A percentile compares a stretch with the other conserved stretches of the same genome.
phyloP scores from a whole-genome alignment of 1,140 invertebrate genomes.

The Drosophila carrolli region DNA sequence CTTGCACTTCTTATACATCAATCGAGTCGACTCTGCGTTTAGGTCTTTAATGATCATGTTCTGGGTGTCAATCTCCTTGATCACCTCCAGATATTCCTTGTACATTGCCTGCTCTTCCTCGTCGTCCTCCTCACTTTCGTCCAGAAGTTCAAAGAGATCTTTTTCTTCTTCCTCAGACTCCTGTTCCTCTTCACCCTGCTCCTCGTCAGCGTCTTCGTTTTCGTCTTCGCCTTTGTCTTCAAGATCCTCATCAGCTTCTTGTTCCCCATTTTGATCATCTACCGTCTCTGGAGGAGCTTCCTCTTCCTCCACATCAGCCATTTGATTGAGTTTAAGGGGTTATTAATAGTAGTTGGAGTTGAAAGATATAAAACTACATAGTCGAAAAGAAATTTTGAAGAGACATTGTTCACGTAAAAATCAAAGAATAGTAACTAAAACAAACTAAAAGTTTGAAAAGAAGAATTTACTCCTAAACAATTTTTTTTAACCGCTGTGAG shows the following conservation, averaged over 20 bases:
- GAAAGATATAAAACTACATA: neutral
- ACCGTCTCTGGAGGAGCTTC: neutral
- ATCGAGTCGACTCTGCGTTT: neutral
- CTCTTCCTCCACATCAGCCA: slow-evolving; percentile 18
- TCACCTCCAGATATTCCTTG: slow-evolving; percentile 51
- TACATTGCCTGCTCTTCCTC: slow-evolving; percentile 50
- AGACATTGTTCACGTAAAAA: neutral
- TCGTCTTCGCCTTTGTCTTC: neutral
- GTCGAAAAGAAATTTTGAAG: neutral
- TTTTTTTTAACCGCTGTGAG: neutral
- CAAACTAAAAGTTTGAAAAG: no score
- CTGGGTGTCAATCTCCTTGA: slow-evolving; percentile 55
- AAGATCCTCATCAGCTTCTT: neutral
- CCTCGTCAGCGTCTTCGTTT: neutral
- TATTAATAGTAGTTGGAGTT: neutral
- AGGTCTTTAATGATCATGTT: slow-evolving; percentile 42
- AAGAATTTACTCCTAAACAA: no score
- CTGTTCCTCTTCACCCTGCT: slow-evolving; percentile 4
- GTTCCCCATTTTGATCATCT: neutral
- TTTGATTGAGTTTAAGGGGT: slow-evolving; percentile 14
- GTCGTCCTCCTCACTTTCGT: slow-evolving; percentile 39
- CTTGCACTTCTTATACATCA: slow-evolving; percentile 25
- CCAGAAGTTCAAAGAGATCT: slow-evolving; percentile 51
- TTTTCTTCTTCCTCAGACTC: slow-evolving; percentile 4
- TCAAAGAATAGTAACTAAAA: no score